Base-by-base conservation (phyloP, 2,888 invertebrate species). In the Tachina grossa region DNA sequence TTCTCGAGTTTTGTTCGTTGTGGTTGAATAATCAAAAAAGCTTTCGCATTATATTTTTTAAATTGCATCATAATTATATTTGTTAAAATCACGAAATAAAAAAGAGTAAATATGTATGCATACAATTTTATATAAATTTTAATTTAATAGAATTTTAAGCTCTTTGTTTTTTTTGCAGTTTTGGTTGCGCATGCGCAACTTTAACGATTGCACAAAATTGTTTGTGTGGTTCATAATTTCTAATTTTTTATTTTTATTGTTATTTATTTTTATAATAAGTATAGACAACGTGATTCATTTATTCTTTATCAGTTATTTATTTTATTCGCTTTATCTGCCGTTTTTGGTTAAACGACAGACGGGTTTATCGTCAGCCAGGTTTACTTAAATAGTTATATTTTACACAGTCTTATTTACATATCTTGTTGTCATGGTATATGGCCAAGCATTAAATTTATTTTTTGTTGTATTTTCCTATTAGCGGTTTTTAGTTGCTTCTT, bases 121-220 rank as follows among this genome's bases (percentile, higher is more conserved):
- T 31, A 31, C 6, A 16, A 51, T 51, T 57, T 51, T 13, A 43
- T 63, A 43, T 43, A 16, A 43, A 6, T 63, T 13, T 43, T n/a
- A 51, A 61, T 49, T 61, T 39, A 22, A 53, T 19, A 16, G 43
- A 53, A 53, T n/a, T 45, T 45, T 68, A 16, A 22, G 22, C 6
- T n/a, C n/a, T n/a, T n/a, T 39, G 22, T 39, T 51, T 1, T n/a
- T 1, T 47, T 47, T 59, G 16, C 43, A 49, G 14, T 10, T 16
- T 49, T 63, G 47, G 76, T 82, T 71, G 77, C 71, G 82, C 82
- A 71, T 76, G 82, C 82, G 76, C 71, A 65, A 77, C 16, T 83
- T 69, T 49, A 76, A n/a, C 19, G 57, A 16, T 49, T 55, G 41
- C 65, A 45, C 14, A 65, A 41, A 57, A 63, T 55, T 51, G 6